Percentiles rank a stretch among this genome's conserved stretches.
phyloP scores from a whole-genome alignment of 2,113 vertebrate genomes.

The Pterocles gutturalis region DNA sequence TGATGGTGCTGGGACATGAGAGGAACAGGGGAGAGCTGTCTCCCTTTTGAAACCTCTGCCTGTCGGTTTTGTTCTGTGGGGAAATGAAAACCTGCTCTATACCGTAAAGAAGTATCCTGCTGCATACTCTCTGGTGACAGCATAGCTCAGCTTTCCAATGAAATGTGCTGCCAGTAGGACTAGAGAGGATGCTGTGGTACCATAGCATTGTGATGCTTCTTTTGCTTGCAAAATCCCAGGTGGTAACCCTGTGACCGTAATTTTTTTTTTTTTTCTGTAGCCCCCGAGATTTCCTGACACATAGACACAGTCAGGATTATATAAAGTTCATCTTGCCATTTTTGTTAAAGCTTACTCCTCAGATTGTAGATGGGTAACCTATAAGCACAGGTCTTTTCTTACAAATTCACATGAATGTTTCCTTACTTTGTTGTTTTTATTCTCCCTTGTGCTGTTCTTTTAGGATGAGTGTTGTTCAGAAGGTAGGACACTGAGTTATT shows the following conservation, averaged over 20 bases:
- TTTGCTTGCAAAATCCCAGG: not conserved
- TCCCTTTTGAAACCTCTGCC: not conserved
- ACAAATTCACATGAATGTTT: not conserved
- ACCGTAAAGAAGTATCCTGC: not conserved
- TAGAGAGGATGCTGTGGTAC: not conserved
- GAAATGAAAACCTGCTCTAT: not conserved
- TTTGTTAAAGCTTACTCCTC: not conserved
- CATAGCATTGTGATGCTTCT: not conserved
- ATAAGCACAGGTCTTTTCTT: not conserved
- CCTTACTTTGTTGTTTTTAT: not conserved
- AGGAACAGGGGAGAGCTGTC: no score
- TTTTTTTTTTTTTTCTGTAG: not conserved
- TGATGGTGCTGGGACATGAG: not conserved
- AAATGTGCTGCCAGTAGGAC: not conserved
- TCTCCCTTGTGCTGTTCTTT: not conserved
- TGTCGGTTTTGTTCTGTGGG: not conserved
- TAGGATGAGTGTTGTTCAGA: not conserved
- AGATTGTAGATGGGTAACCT: not conserved
- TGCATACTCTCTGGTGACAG: not conserved
- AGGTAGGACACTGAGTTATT: not conserved
- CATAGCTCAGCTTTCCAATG: not conserved
- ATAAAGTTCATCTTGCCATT: not conserved
- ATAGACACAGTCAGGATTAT: not conserved
- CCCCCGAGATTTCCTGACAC: not conserved
- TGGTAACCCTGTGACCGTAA: accelerated